phyloP scores from a whole-genome alignment of 2,888 invertebrate species.

The Mythimna ferrago region DNA sequence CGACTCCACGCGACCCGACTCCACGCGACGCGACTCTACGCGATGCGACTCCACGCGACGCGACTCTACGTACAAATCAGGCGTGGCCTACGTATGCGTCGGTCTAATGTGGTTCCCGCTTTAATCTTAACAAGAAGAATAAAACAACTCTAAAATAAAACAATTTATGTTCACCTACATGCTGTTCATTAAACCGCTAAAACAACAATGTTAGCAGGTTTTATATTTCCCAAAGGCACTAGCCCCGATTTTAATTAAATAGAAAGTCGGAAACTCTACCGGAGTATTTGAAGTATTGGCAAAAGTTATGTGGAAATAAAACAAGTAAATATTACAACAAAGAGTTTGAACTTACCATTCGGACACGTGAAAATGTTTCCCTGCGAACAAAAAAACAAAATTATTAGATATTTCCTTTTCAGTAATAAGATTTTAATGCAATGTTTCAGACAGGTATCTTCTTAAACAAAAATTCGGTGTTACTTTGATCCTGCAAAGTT shows the following conservation, averaged over 20 bases:
- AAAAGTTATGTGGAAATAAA: constrained; percentile 58
- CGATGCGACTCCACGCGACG: too few relatives aligned
- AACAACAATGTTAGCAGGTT: constrained; percentile 61
- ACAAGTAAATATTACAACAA: constrained; percentile 51
- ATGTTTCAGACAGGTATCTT: constrained; percentile 19
- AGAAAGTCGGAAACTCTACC: constrained; percentile 46
- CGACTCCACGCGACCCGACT: too few relatives aligned
- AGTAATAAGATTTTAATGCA: constrained; percentile 15
- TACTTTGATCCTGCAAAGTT: constrained; percentile 40
- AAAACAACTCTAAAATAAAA: constrained; percentile 42
- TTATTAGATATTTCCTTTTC: constrained; percentile 46
- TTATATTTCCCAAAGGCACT: constrained; percentile 64
- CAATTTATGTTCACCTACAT: constrained; percentile 47
- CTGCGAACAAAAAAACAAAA: constrained; percentile 84
- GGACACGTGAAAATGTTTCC: constrained; percentile 93
- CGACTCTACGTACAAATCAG: too few relatives aligned
- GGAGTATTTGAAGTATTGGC: constrained; percentile 64
- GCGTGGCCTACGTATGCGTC: too few relatives aligned
- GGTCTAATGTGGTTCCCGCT: too few relatives aligned
- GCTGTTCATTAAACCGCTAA: constrained; percentile 60
- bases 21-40: too few relatives aligned
- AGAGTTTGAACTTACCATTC: constrained; percentile 91
- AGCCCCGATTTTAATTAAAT: constrained; percentile 65
- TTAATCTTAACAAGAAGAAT: constrained; percentile 24
- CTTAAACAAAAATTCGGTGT: neutral